Percentiles rank a stretch among this genome's conserved stretches.
phyloP scores from a whole-genome alignment of 1,140 invertebrate genomes.

The Bombus superbus region DNA sequence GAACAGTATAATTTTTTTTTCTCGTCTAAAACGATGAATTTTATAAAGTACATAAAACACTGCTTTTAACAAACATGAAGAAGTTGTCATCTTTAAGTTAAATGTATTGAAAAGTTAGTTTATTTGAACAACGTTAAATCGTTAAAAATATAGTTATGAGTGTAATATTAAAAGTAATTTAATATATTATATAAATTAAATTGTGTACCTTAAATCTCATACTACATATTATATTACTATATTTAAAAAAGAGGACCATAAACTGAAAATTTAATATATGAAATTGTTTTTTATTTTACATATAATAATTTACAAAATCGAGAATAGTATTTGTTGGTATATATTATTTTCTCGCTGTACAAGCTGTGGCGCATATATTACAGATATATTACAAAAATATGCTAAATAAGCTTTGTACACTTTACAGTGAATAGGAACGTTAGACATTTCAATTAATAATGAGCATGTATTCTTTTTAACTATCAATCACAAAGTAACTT shows the following conservation, averaged over 20 bases:
- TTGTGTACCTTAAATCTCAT: conserved; percentile 2
- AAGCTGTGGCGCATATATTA: conserved; percentile 21
- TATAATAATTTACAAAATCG: conserved; percentile 21
- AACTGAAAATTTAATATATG: background rate
- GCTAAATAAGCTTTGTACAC: conserved; percentile 30
- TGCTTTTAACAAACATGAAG: background rate
- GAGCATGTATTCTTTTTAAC: background rate
- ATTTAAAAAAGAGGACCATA: background rate
- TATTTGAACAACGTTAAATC: too few relatives aligned
- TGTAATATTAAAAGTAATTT: too few relatives aligned
- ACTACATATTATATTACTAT: too few relatives aligned
- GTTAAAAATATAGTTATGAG: too few relatives aligned
- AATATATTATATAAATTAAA: conserved; percentile 27
- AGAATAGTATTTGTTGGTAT: conserved; percentile 1
- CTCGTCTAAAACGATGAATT: background rate
- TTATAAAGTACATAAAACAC: background rate
- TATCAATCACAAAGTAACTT: conserved; percentile 16
- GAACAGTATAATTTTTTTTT: background rate
- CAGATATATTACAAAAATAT: conserved; percentile 39
- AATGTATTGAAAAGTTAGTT: background rate
- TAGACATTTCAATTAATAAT: conserved; percentile 46
- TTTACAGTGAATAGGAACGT: conserved; percentile 56
- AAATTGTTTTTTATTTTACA: conserved; percentile 23
- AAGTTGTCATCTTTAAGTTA: background rate
- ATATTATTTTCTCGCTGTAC: conserved; percentile 29